phyloP scores from a whole-genome alignment of 2,797 vertebrate species.

The Rhyacichthys aspro region DNA sequence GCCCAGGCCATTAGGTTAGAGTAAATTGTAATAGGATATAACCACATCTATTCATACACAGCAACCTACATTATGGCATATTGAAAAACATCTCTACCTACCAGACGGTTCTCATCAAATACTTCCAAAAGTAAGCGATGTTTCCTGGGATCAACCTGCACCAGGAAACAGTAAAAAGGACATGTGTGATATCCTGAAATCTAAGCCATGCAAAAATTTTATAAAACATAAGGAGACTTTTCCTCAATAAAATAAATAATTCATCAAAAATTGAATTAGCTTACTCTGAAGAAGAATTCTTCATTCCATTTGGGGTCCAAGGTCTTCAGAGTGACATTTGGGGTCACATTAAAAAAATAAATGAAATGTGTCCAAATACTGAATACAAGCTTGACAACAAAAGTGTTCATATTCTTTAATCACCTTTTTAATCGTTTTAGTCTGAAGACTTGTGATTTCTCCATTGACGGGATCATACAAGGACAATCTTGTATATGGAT shows the following conservation, averaged over 20 bases:
- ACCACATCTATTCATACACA: too few relatives aligned
- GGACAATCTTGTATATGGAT: slow-evolving; percentile 93
- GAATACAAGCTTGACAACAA: neutral
- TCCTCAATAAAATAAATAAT: too few relatives aligned
- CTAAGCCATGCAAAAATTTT: neutral
- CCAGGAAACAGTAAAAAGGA: slow-evolving; percentile 15
- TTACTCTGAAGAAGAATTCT: slow-evolving; percentile 93
- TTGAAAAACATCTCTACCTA: slow-evolving; percentile 70
- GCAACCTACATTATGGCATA: too few relatives aligned
- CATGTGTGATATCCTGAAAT: neutral
- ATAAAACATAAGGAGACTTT: too few relatives aligned
- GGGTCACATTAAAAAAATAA: slow-evolving; percentile 21
- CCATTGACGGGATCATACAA: slow-evolving; percentile 89
- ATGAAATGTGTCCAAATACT: slow-evolving; percentile 9
- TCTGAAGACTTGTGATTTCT: slow-evolving; percentile 89
- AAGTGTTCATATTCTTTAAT: neutral
- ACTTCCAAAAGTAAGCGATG: slow-evolving; percentile 95
- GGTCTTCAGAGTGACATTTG: slow-evolving; percentile 68
- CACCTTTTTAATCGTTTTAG: slow-evolving; percentile 95
- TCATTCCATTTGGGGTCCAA: slow-evolving; percentile 98
- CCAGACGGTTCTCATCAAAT: slow-evolving; percentile 98
- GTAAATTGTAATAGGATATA: too few relatives aligned
- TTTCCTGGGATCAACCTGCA: slow-evolving; percentile 89
- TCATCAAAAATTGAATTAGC: slow-evolving; percentile 51
- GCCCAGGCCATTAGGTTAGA: too few relatives aligned